A percentile compares a stretch with the other conserved stretches of the same genome.
Evolutionary conservation across 1,140 invertebrate species (phyloP).

Genomic region (Helicorthomorpha holstii): DNA sequence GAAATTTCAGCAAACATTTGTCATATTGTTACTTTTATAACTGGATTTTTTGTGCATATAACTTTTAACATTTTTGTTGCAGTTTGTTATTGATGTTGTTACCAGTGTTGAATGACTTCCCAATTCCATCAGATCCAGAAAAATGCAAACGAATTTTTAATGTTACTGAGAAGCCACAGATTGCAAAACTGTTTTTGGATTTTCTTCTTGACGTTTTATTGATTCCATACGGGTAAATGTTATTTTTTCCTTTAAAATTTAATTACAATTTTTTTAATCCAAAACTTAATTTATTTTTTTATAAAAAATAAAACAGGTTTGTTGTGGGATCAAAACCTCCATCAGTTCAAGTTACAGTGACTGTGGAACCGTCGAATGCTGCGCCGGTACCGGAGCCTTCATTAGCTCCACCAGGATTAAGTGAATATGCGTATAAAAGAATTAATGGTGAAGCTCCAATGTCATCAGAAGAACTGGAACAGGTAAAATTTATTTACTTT

Average conservation of each 20-base stretch:
- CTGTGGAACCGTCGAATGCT: not conserved
- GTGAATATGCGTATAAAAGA: constrained; percentile 56
- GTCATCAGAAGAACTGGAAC: constrained; percentile 65
- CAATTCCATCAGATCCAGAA: constrained; percentile 42
- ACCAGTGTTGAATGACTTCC: constrained; percentile 53
- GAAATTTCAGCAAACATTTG: no score
- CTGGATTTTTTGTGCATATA: no score
- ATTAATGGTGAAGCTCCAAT: constrained; percentile 54
- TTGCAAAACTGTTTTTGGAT: constrained; percentile 48
- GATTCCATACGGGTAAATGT: constrained; percentile 57
- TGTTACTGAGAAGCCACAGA: constrained; percentile 41
- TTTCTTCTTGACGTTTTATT: constrained; percentile 67
- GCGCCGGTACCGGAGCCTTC: constrained; percentile 19
- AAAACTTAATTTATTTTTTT: no score
- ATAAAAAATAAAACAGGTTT: no score
- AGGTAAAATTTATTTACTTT: constrained; percentile 26
- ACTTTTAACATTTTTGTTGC: constrained; percentile 21
- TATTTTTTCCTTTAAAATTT: no score
- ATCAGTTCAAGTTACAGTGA: not conserved
- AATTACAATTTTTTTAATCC: no score
- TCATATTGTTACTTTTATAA: no score
- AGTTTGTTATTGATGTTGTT: constrained; percentile 63
- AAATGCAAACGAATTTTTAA: constrained; percentile 41
- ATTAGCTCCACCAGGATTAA: constrained; percentile 51
- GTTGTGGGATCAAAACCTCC: no score